Base-by-base conservation (phyloP, 2,888 invertebrate genomes). In the Aporophyla lueneburgensis region DNA sequence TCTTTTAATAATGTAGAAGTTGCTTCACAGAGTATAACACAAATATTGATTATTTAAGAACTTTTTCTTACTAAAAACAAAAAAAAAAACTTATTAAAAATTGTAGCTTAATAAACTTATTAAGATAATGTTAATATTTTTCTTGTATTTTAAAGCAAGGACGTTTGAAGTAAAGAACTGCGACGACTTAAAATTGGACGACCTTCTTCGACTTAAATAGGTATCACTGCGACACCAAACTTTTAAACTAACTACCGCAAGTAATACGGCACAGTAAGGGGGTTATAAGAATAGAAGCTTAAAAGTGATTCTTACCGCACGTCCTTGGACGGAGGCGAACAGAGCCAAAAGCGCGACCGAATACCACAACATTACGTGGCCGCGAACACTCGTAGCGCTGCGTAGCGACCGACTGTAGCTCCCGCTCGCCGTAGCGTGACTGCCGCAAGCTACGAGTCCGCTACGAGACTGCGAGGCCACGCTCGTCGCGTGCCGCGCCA, bases 271-370 rank as follows among this genome's bases (percentile, higher is more conserved):
- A 70, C 80, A 78, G 76, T 75, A 54, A 51, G 56, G 40, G 21
- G 51, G 63, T 77, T 40, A 76, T 68, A 79, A 81, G 63, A 87
- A 87, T 86, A 81, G 75, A 83, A 87, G 82, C 76, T 85, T 80
- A 86, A 88, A 91, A 91, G 87, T 91, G 82, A 89, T 90, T 89
- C 96, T 95, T 94, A 96, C 96, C 94, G 96, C 96, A 88, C 96
- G 96, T 94, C 96, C 96, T 94, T 96, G 95, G 89, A 91, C 95
- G 76, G 95, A 91, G 83, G 95, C 95, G 89, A 95, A 91, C 87
- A 96, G 89, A 84, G 95, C 95, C 92, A 96, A 92, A 86, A 96
- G 90, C 91, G 89, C 92, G 86, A 96, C 87, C 86, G 94, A 91
- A 87, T 90, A 92, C 92, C 91, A 92, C 92, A 94, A 95, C 96